Percentiles rank a stretch among this genome's conserved stretches.
phyloP scores from a whole-genome alignment of 2,797 vertebrate species.

The Schizopygopsis pylzovi region DNA sequence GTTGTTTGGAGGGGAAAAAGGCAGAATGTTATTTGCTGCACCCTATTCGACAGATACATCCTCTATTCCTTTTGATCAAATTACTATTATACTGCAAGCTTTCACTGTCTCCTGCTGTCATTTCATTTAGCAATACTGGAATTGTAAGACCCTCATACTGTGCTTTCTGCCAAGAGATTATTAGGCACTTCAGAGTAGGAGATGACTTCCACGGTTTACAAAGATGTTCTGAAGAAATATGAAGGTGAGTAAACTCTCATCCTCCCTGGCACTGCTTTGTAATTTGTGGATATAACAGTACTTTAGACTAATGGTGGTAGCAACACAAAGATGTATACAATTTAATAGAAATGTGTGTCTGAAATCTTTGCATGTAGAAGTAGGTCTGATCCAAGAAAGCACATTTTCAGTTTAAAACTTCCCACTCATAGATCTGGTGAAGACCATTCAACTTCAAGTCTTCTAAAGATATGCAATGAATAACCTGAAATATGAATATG shows the following conservation, averaged over 20 bases:
- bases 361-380: not conserved
- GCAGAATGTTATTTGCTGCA: not conserved
- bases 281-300: conserved; percentile 3
- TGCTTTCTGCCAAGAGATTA: conserved; percentile 10
- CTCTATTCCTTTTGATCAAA: conserved; percentile 30
- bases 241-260: conserved; percentile 4
- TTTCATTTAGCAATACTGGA: conserved; percentile 25
- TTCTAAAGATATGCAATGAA: not conserved
- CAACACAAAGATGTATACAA: not conserved
- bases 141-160: conserved; percentile 7
- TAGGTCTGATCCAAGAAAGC: not conserved
- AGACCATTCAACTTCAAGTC: not conserved
- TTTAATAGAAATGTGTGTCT: not conserved
- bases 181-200: conserved; percentile 3
- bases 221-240: conserved; percentile 34
- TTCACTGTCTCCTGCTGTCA: conserved; percentile 11
- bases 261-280: not conserved
- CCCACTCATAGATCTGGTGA: not conserved
- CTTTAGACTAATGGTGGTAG: not conserved
- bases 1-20: not conserved
- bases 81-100: not conserved
- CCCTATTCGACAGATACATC: not conserved
- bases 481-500: not conserved
- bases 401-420: not conserved
- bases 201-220: conserved; percentile 2